Conservation (phyloP, 2,888 invertebrate genomes). For the Aphrophora alni region DNA sequence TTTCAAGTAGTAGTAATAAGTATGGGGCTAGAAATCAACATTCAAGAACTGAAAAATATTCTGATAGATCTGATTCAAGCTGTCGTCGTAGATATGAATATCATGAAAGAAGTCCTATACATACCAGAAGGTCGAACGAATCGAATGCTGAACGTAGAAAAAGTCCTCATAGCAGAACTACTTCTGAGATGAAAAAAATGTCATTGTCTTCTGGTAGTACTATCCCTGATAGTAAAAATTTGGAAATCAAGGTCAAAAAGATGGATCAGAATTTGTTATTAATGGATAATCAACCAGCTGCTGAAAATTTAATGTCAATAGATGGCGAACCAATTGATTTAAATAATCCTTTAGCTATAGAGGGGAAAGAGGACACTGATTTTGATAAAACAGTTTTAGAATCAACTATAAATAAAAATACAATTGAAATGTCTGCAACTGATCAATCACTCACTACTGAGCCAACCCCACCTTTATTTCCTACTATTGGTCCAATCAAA, state of each 20-base stretch:
- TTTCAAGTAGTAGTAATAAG: neutral
- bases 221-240: neutral
- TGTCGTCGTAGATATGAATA: neutral
- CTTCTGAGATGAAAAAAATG: too few species aligned
- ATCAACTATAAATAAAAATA: neutral
- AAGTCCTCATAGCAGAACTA: too few species aligned
- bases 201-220: too few species aligned
- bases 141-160: too few species aligned
- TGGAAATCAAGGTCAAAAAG: neutral
- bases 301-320: too few species aligned
- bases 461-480: neutral
- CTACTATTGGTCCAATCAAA: neutral
- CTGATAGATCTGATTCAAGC: neutral
- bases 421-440: neutral
- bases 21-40: neutral
- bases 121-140: too few species aligned
- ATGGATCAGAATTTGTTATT: too few species aligned
- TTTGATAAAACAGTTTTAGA: neutral
- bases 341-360: too few species aligned
- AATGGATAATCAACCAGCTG: too few species aligned
- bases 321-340: too few species aligned
- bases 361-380: too few species aligned
- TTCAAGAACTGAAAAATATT: neutral
- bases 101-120: neutral
- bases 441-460: neutral